These are phyloP conservation scores for Catagonus wagneri DNA, from an alignment of 2,113 vertebrate genomes.

Conservation along the genomic window DNA sequence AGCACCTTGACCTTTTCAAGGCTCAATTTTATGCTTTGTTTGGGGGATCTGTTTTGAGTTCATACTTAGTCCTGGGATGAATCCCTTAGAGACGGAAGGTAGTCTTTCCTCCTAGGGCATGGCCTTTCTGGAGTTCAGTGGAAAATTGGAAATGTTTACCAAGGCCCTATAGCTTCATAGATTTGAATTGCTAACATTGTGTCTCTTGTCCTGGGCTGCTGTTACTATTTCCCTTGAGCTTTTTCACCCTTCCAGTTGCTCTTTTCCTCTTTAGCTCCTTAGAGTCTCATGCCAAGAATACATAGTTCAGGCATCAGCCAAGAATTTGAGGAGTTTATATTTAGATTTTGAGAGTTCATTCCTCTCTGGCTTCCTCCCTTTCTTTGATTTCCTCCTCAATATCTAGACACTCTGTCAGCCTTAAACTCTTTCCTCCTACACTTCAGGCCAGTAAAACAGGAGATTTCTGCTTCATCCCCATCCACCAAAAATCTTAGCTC, in stretches of 20 bases:
- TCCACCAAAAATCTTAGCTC: background rate
- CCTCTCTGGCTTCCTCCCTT: background rate
- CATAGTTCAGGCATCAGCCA: background rate
- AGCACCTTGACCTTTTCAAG: background rate
- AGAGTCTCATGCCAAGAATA: background rate
- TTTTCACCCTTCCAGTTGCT: background rate
- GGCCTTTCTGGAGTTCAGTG: background rate
- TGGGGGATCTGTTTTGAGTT: background rate
- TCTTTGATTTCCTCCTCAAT: background rate
- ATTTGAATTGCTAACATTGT: background rate
- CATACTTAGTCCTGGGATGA: background rate
- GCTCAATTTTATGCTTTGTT: background rate
- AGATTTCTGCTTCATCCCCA: background rate
- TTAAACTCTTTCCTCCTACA: background rate
- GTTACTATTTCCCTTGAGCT: background rate
- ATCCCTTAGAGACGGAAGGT: background rate
- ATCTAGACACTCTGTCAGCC: background rate
- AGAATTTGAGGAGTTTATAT: background rate
- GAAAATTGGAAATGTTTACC: background rate
- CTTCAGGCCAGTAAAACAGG: background rate
- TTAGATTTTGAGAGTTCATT: background rate
- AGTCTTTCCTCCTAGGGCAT: background rate
- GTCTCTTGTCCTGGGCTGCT: background rate
- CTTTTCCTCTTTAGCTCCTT: background rate
- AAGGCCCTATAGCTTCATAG: background rate